A percentile compares a stretch with the other conserved stretches of the same genome.
These are phyloP conservation scores for Saccostrea cuccullata DNA, from an alignment of 1,140 invertebrate genomes.

Conservation along the genomic window DNA sequence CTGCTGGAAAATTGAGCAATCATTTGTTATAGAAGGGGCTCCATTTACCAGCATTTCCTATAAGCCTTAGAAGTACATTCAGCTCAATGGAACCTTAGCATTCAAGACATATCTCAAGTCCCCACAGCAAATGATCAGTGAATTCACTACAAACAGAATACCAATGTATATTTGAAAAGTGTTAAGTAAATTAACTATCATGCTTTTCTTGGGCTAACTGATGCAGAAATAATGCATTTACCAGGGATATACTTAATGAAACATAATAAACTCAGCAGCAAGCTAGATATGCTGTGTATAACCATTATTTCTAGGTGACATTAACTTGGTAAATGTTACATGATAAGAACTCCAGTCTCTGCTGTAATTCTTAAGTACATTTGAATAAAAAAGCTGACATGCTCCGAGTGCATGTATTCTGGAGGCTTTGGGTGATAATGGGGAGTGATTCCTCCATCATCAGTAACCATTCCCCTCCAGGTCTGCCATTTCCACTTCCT, in stretches of 20 bases:
- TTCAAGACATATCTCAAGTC: neutral
- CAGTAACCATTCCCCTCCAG: neutral
- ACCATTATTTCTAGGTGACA: neutral
- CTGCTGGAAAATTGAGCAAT: conserved; percentile 22
- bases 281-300: neutral
- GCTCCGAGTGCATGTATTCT: neutral
- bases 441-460: neutral
- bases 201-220: too few species aligned
- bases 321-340: neutral
- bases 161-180: neutral
- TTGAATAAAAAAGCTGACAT: neutral
- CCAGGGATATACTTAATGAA: neutral
- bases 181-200: too few species aligned
- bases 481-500: conserved; percentile 1
- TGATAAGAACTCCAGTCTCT: neutral
- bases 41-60: neutral
- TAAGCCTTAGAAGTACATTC: neutral
- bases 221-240: neutral
- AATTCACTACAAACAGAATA: neutral
- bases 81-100: neutral
- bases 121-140: neutral
- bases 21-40: neutral
- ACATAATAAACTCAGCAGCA: neutral
- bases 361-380: neutral
- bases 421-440: neutral